Conservation (phyloP, 2,888 invertebrate species). For the Meghimatium bilineatum region DNA sequence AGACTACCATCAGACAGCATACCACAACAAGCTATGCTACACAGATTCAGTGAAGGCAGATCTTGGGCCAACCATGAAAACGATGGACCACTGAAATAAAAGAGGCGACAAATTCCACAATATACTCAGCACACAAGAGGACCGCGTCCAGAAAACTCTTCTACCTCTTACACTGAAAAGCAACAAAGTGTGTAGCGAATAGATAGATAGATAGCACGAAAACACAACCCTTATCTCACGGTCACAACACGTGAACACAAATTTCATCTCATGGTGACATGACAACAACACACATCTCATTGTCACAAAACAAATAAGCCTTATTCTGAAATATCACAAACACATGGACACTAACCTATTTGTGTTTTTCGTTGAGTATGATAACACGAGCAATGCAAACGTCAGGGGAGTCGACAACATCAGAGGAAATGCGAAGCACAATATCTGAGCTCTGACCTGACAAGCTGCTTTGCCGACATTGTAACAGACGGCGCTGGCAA, state of each 20-base stretch:
- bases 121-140: too few relatives aligned
- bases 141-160: too few relatives aligned
- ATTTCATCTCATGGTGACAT: not conserved
- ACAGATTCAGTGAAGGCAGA: too few relatives aligned
- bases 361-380: conserved; percentile 52
- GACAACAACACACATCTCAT: not conserved
- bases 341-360: conserved; percentile 9
- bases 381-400: conserved; percentile 58
- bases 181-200: too few relatives aligned
- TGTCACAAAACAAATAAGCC: too few relatives aligned
- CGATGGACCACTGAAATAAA: too few relatives aligned
- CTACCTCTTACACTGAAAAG: too few relatives aligned
- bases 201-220: not conserved
- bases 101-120: too few relatives aligned
- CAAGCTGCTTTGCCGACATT: conserved; percentile 62
- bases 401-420: conserved; percentile 59
- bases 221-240: not conserved
- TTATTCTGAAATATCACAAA: not conserved
- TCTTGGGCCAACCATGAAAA: too few relatives aligned
- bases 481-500: conserved; percentile 60
- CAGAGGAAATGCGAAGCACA: conserved; percentile 62
- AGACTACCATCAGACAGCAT: too few relatives aligned
- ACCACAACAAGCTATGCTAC: too few relatives aligned
- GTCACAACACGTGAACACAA: not conserved
- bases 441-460: conserved; percentile 63